Percentiles rank a stretch among this genome's conserved stretches.
These are phyloP conservation scores for Neodiprion lecontei DNA, from an alignment of 1,140 invertebrate species.

Conservation along the genomic window DNA sequence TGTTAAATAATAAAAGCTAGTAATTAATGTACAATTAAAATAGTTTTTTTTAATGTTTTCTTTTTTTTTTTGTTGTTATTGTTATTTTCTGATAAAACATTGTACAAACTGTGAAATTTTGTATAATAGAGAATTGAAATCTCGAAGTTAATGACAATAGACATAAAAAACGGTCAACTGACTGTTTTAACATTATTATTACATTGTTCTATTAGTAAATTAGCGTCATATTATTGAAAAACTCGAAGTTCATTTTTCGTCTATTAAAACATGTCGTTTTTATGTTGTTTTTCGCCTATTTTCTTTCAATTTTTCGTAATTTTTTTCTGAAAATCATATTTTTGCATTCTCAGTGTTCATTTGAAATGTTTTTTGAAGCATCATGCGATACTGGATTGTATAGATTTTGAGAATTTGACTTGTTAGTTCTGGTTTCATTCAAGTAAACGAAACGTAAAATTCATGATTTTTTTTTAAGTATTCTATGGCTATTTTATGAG, in stretches of 20 bases:
- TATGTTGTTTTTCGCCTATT: neutral
- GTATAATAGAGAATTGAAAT: neutral
- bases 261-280: neutral
- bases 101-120: neutral
- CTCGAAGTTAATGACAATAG: too few relatives aligned
- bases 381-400: neutral
- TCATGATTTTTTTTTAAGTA: slow-evolving; percentile 33
- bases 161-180: too few relatives aligned
- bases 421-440: neutral
- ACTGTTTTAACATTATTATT: too few relatives aligned
- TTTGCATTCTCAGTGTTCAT: too few relatives aligned
- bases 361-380: too few relatives aligned
- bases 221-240: neutral
- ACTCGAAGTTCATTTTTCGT: neutral
- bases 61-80: neutral
- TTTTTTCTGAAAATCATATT: neutral
- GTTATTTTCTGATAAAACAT: neutral
- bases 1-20: slow-evolving; percentile 20
- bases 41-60: too few relatives aligned
- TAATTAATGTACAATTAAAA: slow-evolving; percentile 15
- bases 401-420: neutral
- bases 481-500: slow-evolving; percentile 33
- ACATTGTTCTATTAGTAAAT: neutral
- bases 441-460: neutral
- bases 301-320: neutral